These are phyloP conservation scores for Erannis defoliaria DNA, from an alignment of 2,888 invertebrate species.

Conservation along the genomic window DNA sequence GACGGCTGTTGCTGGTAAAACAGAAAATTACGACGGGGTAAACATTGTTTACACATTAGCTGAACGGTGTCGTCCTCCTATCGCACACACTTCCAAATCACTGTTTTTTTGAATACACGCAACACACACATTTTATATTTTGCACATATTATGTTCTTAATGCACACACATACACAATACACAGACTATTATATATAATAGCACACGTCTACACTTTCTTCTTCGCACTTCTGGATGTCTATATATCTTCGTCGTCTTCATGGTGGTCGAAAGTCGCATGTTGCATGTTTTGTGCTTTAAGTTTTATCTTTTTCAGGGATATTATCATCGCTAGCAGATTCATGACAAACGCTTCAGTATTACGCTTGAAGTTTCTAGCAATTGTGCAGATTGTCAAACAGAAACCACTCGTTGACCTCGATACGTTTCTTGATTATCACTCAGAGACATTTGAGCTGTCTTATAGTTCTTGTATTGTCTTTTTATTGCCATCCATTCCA, in stretches of 20 bases:
- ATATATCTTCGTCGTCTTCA: conserved; percentile 49
- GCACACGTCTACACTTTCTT: conserved; percentile 44
- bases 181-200: conserved; percentile 4
- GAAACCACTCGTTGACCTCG: not conserved
- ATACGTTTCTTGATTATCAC: not conserved
- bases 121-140: conserved; percentile 17
- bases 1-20: conserved; percentile 61
- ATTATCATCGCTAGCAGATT: conserved; percentile 14
- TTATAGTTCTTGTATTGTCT: not conserved
- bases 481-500: not conserved
- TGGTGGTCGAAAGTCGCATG: conserved; percentile 73
- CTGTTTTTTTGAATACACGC: conserved; percentile 17
- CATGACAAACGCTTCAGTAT: conserved; percentile 3
- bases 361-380: not conserved
- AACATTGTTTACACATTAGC: conserved; percentile 57
- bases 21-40: conserved; percentile 63
- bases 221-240: conserved; percentile 44
- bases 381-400: not conserved
- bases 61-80: conserved; percentile 55
- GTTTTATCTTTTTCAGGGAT: conserved; percentile 46
- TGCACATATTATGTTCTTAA: conserved; percentile 13
- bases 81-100: conserved; percentile 49
- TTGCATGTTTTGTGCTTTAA: conserved; percentile 59
- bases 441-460: not conserved
- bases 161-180: conserved; percentile 10